Base-by-base conservation (phyloP, 2,797 vertebrate genomes). In the Myotis daubentonii region DNA sequence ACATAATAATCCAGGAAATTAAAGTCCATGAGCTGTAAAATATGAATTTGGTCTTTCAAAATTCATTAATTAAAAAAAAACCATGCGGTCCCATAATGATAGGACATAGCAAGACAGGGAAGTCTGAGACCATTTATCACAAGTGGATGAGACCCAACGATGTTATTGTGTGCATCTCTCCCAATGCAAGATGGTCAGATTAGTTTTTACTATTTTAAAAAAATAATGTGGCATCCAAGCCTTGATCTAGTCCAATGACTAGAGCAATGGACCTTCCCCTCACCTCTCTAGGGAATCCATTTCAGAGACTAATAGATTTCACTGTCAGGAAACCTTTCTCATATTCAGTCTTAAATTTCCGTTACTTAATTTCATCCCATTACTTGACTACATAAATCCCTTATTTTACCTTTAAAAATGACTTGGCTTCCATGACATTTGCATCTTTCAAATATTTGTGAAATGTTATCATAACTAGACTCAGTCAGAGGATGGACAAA, bases 231-330 rank as follows among this genome's bases (percentile, higher is more conserved):
- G 97, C 95, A 94, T 97, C 95, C 97, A 97, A 97, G 83, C 76
- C 94, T 94, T 96, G 86, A 94, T 98, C 91, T 95, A 97, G 97
- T 98, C 95, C 89, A 57, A 96, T 97, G 97, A 97, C 97, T 97
- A 96, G 62, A 97, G 96, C 94, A 97, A 97, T 96, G 97, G 68
- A 97, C 97, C 97, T 93, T 95, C 93, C 95, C 95, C 75, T 92
- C 66, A 96, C 85, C 44, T 97, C 97, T 97, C 97, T 96, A 91
- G 96, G 92, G 96, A 96, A 85, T 96, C 75, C 93, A 96, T 96
- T 98, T 92, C 96, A 98, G 85, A 96, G 94, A 97, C 97, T 97
- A 98, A 98, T 98, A 98, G 97, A 97, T 98, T 98, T 98, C 95
- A 95, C 93, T 98, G 97, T 98, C 96, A 97, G 97, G 97, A 95